Base-by-base conservation (phyloP, 1,140 invertebrate genomes). In the Paracyclopina nana region DNA sequence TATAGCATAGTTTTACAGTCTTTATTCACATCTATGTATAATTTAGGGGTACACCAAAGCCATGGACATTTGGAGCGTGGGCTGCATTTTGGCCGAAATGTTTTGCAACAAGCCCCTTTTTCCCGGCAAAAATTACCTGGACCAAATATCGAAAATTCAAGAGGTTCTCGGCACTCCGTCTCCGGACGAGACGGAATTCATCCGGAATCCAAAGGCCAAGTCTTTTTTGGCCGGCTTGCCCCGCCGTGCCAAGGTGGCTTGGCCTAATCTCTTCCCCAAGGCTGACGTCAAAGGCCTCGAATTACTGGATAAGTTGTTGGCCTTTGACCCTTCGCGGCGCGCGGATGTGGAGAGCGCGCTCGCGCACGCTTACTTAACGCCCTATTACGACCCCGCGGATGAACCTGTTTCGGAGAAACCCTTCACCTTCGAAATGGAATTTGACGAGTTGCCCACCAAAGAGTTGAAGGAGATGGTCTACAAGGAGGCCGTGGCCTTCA, bases 41-140 rank as follows among this genome's bases (percentile, higher is more conserved):
- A n/a, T 63, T 9, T 63, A 87, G 78, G 92, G 94, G 46, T 99
- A 99, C 65, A 97, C 91, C 53, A 97, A 99, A 68, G 94, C 91
- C 20, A 95, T 99, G 70, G 94, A 99, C 69, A 94, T 99, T 58
- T 99, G 95, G 95, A 96, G 90, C 14, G 94, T 98, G 53, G 95
- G 95, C 1, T 97, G 92, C 64, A 97, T 97, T 62, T 70, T 97
- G 57, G 95, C 91, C 20, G 95, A 99, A 71, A 99, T 99, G 94
- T 68, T 99, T 57, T 91, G 85, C 50, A 95, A 96, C 70, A 72
- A 87, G 59, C 92, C 94, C 27, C 84, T 99, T 60, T 99, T 99
- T 67, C 94, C 94, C 29, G 95, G 94, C 27, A 94, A 95, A 68
- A 91, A 97, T 67, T 97, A 99, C 68, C 69, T 99, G 59, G 95